Evolutionary conservation across 2,113 vertebrate species (phyloP), one percentile per base, ranked within the genome.

Genomic region (Papio anubis): DNA sequence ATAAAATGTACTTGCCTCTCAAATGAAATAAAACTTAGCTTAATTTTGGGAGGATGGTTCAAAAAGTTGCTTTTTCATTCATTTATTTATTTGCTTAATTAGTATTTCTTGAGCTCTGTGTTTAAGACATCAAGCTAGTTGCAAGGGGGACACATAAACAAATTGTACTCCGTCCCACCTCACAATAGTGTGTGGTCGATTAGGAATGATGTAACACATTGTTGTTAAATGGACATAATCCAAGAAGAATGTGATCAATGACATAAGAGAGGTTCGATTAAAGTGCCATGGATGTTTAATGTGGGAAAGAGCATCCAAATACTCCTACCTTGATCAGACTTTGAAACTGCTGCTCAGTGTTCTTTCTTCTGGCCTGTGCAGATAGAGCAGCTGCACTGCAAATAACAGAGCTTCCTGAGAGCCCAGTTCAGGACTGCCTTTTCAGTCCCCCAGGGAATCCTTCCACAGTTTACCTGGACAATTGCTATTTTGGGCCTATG

Each of bases 61-160:
- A 45, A 40, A 55, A 87, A 76, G 61, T 95, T 73, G 30, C 20
- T n/a, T 80, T 90, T 95, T 52, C 38, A 68, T 93, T 81, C 9
- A 57, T 50, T 81, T 88, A 40, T 79, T 95, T 52, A 94, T 52
- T 64, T 82, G 20, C 64, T 92, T 40, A 87, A 8, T 48, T 90
- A 61, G 14, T 61, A 75, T 93, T 93, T 95, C 68, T 55, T 84
- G 85, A 79, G 61, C 59, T 86, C n/a, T 66, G 27, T 81, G 78
- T 30, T 94, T 95, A 35, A 79, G 11, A 64, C 13, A 38, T 89
- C 81, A 92, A 88, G 52, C 38, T 87, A 72, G 38, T 9, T 89
- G 5, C 30, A 76, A 79, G 11, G 61, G 12, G 5, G 45, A 43
- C 83, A 68, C 43, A 83, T 73, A 95, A 52, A 79, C 18, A 86